Conservation (phyloP, 2,113 vertebrate genomes). For the Eurystomus gularis region DNA sequence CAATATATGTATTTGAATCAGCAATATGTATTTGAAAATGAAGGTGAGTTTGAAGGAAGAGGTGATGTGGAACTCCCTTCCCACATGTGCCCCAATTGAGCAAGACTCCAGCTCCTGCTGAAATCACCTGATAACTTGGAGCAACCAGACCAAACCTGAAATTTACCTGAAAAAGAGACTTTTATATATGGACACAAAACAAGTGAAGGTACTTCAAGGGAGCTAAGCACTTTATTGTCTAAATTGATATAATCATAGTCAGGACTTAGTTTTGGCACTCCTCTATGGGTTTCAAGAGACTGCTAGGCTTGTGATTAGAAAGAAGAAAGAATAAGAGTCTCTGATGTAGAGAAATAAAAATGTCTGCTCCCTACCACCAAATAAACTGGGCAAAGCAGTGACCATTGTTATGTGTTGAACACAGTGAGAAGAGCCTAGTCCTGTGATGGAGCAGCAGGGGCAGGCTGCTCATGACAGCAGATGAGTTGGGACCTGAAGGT, state of each 20-base stretch:
- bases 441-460: neutral
- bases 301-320: neutral
- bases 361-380: neutral
- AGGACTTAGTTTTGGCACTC: neutral
- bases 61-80: neutral
- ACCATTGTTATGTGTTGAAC: neutral
- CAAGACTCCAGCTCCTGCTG: neutral
- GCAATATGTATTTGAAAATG: neutral
- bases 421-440: neutral
- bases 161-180: neutral
- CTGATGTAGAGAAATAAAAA: neutral
- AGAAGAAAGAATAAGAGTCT: neutral
- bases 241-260: neutral
- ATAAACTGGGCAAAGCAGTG: neutral
- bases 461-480: neutral
- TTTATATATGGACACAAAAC: neutral
- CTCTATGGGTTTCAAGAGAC: neutral
- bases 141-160: neutral
- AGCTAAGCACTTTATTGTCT: neutral
- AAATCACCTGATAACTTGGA: neutral
- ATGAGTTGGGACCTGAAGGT: neutral
- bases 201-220: neutral
- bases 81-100: rapidly evolving
- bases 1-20: no score
- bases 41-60: neutral